Evolutionary conservation across 92 coral and sea anemone genomes (phyloP).

Genomic region (Porites evermanni): DNA sequence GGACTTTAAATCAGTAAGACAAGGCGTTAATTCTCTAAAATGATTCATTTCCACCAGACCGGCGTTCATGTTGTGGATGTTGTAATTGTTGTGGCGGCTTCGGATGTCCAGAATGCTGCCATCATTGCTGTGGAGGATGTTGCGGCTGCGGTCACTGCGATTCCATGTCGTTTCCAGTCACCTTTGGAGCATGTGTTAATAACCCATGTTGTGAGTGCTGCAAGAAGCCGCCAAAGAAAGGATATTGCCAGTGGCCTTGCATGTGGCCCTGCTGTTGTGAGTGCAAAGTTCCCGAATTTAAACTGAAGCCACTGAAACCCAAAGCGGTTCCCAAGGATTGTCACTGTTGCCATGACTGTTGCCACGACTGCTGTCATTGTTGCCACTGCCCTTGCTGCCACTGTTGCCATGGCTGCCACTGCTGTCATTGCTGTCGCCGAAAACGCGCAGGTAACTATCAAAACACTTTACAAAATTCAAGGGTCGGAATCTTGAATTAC

Average conservation of each 20-base stretch:
- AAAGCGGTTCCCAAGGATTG: slow-evolving; percentile 49
- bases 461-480: no score
- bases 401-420: slow-evolving; percentile 30
- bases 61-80: slow-evolving; percentile 53
- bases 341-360: slow-evolving; percentile 18
- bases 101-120: slow-evolving; percentile 71
- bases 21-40: not conserved
- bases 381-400: slow-evolving; percentile 19
- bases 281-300: slow-evolving; percentile 73
- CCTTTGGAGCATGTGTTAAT: slow-evolving; percentile 79
- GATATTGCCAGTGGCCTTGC: slow-evolving; percentile 72
- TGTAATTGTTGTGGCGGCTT: slow-evolving; percentile 66
- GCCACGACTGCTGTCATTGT: slow-evolving; percentile 6
- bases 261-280: slow-evolving; percentile 86
- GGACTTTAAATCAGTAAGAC: not conserved
- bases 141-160: slow-evolving; percentile 76
- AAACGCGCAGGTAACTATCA: slow-evolving; percentile 31
- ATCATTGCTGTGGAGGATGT: slow-evolving; percentile 71
- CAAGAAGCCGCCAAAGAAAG: slow-evolving; percentile 73
- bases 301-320: slow-evolving; percentile 73
- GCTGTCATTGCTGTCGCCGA: slow-evolving; percentile 35
- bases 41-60: slow-evolving; percentile 2
- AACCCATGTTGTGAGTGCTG: slow-evolving; percentile 86
- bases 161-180: slow-evolving; percentile 73
- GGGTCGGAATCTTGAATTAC: no score